A percentile compares a stretch with the other conserved stretches of the same genome.
These are phyloP conservation scores for Erebia epiphron DNA, from an alignment of 2,888 invertebrate genomes.

Conservation along the genomic window DNA sequence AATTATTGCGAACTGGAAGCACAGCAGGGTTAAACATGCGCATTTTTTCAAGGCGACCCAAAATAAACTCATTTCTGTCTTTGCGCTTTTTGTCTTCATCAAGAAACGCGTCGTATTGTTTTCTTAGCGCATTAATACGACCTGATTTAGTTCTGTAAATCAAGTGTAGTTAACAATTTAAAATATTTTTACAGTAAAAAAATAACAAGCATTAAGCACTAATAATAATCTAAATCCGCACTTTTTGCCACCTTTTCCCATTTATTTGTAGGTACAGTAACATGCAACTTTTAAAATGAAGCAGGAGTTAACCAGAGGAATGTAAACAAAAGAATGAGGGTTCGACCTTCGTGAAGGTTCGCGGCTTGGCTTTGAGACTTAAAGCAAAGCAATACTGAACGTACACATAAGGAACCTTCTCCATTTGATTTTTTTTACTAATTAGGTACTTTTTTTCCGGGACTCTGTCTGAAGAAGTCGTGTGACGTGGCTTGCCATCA, in stretches of 20 bases:
- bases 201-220: not conserved
- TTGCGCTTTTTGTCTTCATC: conserved; percentile 75
- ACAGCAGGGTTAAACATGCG: conserved; percentile 56
- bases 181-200: not conserved
- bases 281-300: conserved; percentile 22
- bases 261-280: conserved; percentile 40
- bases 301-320: conserved; percentile 48
- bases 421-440: too few species aligned
- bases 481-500: too few species aligned
- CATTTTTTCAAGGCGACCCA: conserved; percentile 73
- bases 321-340: conserved; percentile 71
- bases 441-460: not conserved
- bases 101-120: conserved; percentile 73
- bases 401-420: conserved; percentile 27
- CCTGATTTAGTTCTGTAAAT: conserved; percentile 64
- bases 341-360: conserved; percentile 70
- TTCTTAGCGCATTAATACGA: conserved; percentile 64
- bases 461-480: not conserved
- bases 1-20: conserved; percentile 50
- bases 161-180: conserved; percentile 28
- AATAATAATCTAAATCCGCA: conserved; percentile 41
- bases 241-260: conserved; percentile 74
- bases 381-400: conserved; percentile 23
- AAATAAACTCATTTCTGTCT: conserved; percentile 72
- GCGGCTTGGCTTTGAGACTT: conserved; percentile 27